Evolutionary conservation across 2,797 vertebrate species (phyloP).

Genomic region (Coreius guichenoti): DNA sequence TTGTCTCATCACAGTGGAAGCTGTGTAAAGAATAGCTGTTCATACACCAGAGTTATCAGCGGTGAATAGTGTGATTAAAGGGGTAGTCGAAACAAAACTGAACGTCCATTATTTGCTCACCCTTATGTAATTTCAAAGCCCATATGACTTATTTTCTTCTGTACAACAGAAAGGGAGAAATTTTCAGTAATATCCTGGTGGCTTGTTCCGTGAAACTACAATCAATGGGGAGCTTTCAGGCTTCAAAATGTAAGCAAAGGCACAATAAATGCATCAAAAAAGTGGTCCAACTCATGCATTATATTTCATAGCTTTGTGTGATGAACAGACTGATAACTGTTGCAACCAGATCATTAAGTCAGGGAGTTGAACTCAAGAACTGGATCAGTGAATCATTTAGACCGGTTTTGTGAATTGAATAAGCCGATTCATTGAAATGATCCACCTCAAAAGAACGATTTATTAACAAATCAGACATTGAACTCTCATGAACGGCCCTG

Average conservation of each 20-base stretch:
- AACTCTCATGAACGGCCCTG: neutral
- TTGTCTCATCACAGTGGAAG: conserved; percentile 18
- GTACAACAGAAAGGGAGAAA: neutral
- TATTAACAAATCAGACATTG: neutral
- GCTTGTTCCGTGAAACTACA: neutral
- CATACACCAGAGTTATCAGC: neutral
- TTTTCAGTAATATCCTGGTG: no score
- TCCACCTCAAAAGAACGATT: neutral
- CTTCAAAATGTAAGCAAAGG: neutral
- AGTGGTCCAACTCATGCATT: neutral
- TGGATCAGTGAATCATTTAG: neutral
- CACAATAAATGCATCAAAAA: neutral
- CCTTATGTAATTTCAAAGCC: neutral
- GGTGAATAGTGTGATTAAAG: neutral
- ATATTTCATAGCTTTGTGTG: neutral
- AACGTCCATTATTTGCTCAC: neutral
- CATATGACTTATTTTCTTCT: no score
- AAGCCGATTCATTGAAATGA: neutral
- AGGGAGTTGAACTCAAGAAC: neutral
- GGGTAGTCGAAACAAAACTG: neutral
- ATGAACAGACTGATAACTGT: neutral
- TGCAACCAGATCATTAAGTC: neutral
- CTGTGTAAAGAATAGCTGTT: conserved; percentile 6
- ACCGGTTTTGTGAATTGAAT: neutral
- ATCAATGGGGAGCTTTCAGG: neutral